Evolutionary conservation across 2,113 vertebrate genomes (phyloP).

Genomic region (Sinocyclocheilus rhinocerous): DNA sequence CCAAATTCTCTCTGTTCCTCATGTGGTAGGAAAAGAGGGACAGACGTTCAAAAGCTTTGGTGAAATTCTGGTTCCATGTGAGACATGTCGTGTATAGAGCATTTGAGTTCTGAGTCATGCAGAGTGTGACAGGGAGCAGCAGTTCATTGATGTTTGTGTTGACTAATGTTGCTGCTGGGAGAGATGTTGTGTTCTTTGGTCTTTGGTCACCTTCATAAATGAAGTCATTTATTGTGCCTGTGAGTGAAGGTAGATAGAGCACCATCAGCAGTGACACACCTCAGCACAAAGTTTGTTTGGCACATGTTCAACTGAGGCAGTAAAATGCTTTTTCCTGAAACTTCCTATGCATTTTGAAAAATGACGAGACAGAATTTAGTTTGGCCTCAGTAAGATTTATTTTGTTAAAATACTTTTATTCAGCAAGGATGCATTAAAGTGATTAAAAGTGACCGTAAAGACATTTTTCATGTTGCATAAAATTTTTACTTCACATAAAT

Average conservation of each 20-base stretch:
- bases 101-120: conserved; percentile 10
- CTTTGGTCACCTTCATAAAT: conserved; percentile 2
- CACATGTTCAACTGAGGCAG: background rate
- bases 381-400: background rate
- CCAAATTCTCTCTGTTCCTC: background rate
- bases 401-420: background rate
- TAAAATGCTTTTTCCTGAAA: background rate
- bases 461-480: no score
- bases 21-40: background rate
- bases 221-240: background rate
- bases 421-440: background rate
- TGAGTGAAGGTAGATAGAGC: background rate
- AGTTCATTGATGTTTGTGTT: background rate
- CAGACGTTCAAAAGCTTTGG: background rate
- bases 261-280: conserved; percentile 13
- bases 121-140: background rate
- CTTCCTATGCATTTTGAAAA: background rate
- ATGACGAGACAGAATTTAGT: background rate
- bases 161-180: background rate
- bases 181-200: background rate
- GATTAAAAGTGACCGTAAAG: background rate
- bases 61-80: background rate
- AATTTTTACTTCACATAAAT: no score
- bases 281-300: conserved; percentile 3
- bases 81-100: background rate